These are phyloP conservation scores for Linnaemya tessellans DNA, from an alignment of 2,888 invertebrate species.

Conservation along the genomic window DNA sequence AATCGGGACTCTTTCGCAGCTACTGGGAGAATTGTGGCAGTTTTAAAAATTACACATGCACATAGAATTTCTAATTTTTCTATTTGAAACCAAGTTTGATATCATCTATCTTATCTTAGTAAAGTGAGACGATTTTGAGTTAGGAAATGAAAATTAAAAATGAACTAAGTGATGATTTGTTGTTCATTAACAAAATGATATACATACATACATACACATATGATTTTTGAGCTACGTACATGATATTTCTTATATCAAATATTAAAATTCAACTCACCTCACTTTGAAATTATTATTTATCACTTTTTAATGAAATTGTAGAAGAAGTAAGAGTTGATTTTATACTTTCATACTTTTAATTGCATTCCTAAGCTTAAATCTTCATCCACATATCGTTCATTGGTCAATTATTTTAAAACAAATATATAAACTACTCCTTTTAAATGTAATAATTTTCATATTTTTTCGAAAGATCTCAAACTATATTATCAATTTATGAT, in stretches of 20 bases:
- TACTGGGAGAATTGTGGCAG: too few species aligned
- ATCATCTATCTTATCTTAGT: too few species aligned
- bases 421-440: conserved; percentile 18
- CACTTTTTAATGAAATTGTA: conserved; percentile 27
- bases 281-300: conserved; percentile 15
- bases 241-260: conserved; percentile 21
- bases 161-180: conserved; percentile 5
- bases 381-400: conserved; percentile 26
- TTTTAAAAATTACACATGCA: too few species aligned
- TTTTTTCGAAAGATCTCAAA: conserved; percentile 30
- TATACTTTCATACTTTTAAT: conserved; percentile 15
- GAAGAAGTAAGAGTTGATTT: conserved; percentile 46
- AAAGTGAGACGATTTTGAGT: neutral
- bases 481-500: conserved; percentile 50
- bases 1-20: too few species aligned
- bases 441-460: too few species aligned
- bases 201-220: neutral
- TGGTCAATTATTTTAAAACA: conserved; percentile 36
- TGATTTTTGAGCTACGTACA: conserved; percentile 25
- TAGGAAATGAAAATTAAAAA: neutral
- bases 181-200: neutral
- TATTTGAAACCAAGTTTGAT: too few species aligned
- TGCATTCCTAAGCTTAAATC: conserved; percentile 34
- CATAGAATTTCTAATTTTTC: too few species aligned
- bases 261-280: conserved; percentile 61